phyloP scores from a whole-genome alignment of 2,797 vertebrate genomes.

The Tauraco hartlaubi region DNA sequence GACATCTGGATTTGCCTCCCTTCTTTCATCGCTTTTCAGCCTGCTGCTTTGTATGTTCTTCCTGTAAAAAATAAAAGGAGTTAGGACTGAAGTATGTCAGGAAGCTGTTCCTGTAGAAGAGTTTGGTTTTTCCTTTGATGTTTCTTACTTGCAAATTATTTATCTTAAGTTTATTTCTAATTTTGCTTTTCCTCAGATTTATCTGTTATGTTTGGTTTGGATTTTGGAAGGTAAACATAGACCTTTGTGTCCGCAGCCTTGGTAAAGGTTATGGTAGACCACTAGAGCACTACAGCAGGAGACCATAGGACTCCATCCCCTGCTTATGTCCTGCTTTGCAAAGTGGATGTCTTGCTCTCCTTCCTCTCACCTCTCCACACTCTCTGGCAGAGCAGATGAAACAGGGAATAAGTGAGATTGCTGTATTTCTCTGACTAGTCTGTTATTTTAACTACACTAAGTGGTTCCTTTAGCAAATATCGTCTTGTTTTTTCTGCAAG shows the following conservation, averaged over 20 bases:
- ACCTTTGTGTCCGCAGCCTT: neutral
- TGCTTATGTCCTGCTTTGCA: neutral
- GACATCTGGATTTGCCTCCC: neutral
- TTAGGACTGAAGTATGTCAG: neutral
- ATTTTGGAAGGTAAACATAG: neutral
- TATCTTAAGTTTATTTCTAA: neutral
- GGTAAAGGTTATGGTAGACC: neutral
- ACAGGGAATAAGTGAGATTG: neutral
- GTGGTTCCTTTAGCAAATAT: neutral
- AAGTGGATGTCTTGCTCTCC: neutral
- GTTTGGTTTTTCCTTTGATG: fast-evolving
- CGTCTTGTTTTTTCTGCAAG: neutral
- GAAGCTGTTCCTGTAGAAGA: neutral
- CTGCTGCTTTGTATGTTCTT: neutral
- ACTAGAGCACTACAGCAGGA: neutral
- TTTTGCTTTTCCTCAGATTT: neutral
- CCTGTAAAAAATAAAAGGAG: neutral
- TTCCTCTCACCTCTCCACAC: neutral
- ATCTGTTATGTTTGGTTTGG: neutral
- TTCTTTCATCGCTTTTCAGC: neutral
- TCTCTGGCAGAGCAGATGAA: neutral
- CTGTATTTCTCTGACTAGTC: neutral
- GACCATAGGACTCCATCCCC: neutral
- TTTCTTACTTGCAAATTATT: neutral
- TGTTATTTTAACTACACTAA: neutral